A percentile compares a stretch with the other conserved stretches of the same genome.
Evolutionary conservation across 2,797 vertebrate genomes (phyloP).

Genomic region (Kryptolebias ocellatus): DNA sequence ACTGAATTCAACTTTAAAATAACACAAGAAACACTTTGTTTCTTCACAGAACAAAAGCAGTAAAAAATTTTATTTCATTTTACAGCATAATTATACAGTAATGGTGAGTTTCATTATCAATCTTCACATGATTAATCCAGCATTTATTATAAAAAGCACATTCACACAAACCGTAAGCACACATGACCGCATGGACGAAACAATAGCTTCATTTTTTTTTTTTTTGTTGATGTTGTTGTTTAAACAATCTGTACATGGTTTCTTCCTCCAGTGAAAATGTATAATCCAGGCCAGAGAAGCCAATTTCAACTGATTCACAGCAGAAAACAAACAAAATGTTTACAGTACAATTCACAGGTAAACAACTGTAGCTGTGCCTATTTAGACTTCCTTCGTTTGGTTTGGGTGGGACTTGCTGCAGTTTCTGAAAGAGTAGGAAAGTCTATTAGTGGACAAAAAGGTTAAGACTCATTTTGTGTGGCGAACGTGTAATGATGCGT

Average conservation of each 20-base stretch:
- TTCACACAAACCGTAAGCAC: conserved; percentile 77
- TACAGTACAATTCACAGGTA: conserved; percentile 93
- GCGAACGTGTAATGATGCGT: neutral
- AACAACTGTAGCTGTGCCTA: conserved; percentile 80
- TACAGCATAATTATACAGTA: conserved; percentile 83
- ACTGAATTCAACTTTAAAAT: neutral
- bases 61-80: conserved; percentile 84
- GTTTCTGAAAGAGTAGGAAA: conserved; percentile 78
- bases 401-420: conserved; percentile 93
- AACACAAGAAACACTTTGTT: conserved; percentile 5
- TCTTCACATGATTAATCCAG: conserved; percentile 84
- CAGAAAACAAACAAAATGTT: conserved; percentile 76
- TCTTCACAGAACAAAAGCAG: conserved; percentile 72
- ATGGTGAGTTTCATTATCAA: conserved; percentile 75
- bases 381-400: conserved; percentile 99
- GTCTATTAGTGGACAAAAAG: neutral
- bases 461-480: neutral
- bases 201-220: conserved; percentile 86
- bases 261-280: conserved; percentile 74
- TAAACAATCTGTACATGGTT: conserved; percentile 90
- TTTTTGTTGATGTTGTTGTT: conserved; percentile 29
- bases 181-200: conserved; percentile 76
- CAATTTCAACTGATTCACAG: conserved; percentile 88
- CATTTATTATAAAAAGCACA: conserved; percentile 81
- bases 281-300: conserved; percentile 78